A percentile compares a stretch with the other conserved stretches of the same genome.
Conservation (phyloP, 1,140 invertebrate genomes). For the Drosophila tristis region DNA sequence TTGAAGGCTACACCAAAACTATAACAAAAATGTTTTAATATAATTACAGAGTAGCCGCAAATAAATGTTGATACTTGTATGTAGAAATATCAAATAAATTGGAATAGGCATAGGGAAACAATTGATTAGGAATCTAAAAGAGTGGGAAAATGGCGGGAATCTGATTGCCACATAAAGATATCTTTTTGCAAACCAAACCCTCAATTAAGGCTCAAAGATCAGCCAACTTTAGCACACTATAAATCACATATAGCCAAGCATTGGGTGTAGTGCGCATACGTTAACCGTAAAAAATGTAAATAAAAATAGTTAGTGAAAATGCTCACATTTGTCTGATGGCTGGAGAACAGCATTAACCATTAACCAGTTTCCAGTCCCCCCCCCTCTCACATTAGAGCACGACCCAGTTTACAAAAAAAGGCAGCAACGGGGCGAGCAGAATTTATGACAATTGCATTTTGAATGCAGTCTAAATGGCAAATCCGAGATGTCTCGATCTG, state of each 20-base stretch:
- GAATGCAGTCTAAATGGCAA: slow-evolving; percentile 66
- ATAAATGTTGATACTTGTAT: no score
- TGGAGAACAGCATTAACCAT: background rate
- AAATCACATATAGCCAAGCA: background rate
- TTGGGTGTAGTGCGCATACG: no score
- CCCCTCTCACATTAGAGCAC: slow-evolving; percentile 34
- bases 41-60: slow-evolving; percentile 47
- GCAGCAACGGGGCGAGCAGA: slow-evolving; percentile 31
- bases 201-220: slow-evolving; percentile 10
- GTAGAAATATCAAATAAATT: background rate
- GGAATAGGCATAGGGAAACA: background rate
- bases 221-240: slow-evolving; percentile 4
- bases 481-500: slow-evolving; percentile 27
- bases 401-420: slow-evolving; percentile 51
- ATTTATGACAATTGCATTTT: slow-evolving; percentile 73
- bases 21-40: slow-evolving; percentile 34
- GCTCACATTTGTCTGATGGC: slow-evolving; percentile 19
- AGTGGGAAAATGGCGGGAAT: background rate
- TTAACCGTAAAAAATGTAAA: background rate
- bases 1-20: slow-evolving; percentile 40
- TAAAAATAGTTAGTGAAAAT: slow-evolving; percentile 21
- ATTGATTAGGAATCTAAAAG: background rate
- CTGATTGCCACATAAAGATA: no score
- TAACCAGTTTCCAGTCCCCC: background rate
- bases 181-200: no score